Percentiles rank a stretch among this genome's conserved stretches.
These are phyloP conservation scores for Sebastes trivittatus DNA, from an alignment of 2,797 vertebrate species.

Conservation along the genomic window DNA sequence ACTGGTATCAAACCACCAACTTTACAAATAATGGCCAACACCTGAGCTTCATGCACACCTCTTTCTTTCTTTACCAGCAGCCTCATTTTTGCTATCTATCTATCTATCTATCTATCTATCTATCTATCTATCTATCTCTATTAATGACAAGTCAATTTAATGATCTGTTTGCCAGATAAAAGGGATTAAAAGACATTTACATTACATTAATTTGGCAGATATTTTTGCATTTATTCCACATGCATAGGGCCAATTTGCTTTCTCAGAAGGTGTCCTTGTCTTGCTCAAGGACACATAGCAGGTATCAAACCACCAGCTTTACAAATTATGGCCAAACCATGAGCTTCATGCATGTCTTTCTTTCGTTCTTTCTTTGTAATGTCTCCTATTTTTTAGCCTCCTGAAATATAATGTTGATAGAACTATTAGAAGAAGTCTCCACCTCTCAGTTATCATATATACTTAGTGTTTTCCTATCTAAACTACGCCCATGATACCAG, in stretches of 20 bases:
- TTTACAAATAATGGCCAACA: too few relatives aligned
- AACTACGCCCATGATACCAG: background rate
- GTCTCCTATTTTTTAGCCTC: background rate
- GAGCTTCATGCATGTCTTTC: background rate
- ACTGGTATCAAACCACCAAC: too few relatives aligned
- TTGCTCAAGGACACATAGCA: background rate
- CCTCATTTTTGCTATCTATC: too few relatives aligned
- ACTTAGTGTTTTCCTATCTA: slow-evolving; percentile 1
- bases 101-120: too few relatives aligned
- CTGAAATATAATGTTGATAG: background rate
- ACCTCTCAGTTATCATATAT: background rate
- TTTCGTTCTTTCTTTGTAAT: background rate
- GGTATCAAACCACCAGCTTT: background rate
- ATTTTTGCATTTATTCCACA: too few relatives aligned
- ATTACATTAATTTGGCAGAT: background rate
- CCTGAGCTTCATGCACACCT: too few relatives aligned
- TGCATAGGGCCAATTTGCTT: too few relatives aligned
- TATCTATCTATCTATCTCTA: too few relatives aligned
- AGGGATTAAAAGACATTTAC: too few relatives aligned
- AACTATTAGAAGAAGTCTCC: background rate
- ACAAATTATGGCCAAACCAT: too few relatives aligned
- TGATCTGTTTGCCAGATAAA: rapidly evolving
- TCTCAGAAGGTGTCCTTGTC: background rate
- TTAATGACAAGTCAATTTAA: too few relatives aligned
- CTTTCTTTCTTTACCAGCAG: too few relatives aligned